A percentile compares a stretch with the other conserved stretches of the same genome.
Evolutionary conservation across 2,888 invertebrate species (phyloP).

Genomic region (Lymantria dispar): DNA sequence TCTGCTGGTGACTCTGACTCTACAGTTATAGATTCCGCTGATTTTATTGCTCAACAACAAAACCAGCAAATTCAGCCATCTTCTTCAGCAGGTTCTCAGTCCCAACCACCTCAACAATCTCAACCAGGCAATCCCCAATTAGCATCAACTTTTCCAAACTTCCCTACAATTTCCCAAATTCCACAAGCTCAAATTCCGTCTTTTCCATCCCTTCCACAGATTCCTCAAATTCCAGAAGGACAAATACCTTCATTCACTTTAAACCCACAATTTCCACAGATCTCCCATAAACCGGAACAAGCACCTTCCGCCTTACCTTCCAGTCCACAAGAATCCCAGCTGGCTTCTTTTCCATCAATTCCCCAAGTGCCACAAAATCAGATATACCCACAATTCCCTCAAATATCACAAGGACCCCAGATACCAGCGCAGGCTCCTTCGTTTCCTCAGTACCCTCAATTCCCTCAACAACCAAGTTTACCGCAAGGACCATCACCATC

Average conservation of each 20-base stretch:
- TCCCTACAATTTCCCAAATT: not conserved
- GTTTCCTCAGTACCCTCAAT: constrained; percentile 32
- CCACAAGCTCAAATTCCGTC: not conserved
- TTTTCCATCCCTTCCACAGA: not conserved
- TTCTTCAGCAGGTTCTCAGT: not conserved
- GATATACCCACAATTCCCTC: constrained; percentile 25
- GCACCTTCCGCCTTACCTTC: not conserved
- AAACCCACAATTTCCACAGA: constrained; percentile 3
- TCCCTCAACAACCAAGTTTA: constrained; percentile 39
- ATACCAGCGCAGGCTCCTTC: constrained; percentile 33
- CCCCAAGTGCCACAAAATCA: constrained; percentile 14
- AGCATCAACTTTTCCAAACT: constrained; percentile 1
- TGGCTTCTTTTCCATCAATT: not conserved
- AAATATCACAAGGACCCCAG: not conserved
- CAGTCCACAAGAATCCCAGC: not conserved
- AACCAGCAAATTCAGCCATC: not conserved
- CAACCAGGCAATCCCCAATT: not conserved
- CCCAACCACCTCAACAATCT: not conserved
- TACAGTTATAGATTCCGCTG: constrained; percentile 68
- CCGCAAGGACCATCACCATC: constrained; percentile 44
- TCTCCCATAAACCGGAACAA: constrained; percentile 5
- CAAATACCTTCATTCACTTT: not conserved
- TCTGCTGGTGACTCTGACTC: constrained; percentile 59
- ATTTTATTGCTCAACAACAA: constrained; percentile 38
- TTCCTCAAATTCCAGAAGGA: constrained; percentile 1